Conservation (phyloP, 2,797 vertebrate species). For the Hypotaenidia okinawae region DNA sequence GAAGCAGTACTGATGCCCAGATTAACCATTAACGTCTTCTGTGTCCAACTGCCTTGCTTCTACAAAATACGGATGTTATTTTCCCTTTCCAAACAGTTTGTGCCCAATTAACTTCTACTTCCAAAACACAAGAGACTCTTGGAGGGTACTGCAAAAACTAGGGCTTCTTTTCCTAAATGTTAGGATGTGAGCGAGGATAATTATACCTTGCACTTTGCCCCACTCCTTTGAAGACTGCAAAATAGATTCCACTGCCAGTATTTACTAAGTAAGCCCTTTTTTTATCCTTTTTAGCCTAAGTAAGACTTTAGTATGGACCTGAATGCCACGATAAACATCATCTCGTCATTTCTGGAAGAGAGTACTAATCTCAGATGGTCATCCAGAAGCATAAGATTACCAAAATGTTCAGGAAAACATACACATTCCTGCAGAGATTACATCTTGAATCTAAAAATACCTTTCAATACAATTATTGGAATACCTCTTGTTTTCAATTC, state of each 20-base stretch:
- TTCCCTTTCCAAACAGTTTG: neutral
- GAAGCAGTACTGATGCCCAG: neutral
- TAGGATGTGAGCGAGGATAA: neutral
- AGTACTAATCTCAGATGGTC: neutral
- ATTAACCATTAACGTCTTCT: neutral
- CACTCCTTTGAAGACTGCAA: neutral
- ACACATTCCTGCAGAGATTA: neutral
- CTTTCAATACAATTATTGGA: neutral
- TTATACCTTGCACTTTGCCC: neutral
- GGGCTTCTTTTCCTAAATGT: neutral
- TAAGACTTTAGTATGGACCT: neutral
- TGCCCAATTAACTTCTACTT: neutral
- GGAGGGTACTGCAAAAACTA: neutral
- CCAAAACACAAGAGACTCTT: neutral
- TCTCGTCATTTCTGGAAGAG: neutral
- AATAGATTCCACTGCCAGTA: neutral
- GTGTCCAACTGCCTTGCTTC: neutral
- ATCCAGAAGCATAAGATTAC: neutral
- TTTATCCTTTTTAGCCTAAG: neutral
- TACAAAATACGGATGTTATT: neutral
- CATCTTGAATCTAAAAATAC: neutral
- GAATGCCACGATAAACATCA: neutral
- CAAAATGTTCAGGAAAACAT: neutral
- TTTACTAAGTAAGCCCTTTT: neutral
- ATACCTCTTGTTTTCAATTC: neutral